Base-by-base conservation (phyloP, 2,888 invertebrate species). In the Camptogramma bilineatum region DNA sequence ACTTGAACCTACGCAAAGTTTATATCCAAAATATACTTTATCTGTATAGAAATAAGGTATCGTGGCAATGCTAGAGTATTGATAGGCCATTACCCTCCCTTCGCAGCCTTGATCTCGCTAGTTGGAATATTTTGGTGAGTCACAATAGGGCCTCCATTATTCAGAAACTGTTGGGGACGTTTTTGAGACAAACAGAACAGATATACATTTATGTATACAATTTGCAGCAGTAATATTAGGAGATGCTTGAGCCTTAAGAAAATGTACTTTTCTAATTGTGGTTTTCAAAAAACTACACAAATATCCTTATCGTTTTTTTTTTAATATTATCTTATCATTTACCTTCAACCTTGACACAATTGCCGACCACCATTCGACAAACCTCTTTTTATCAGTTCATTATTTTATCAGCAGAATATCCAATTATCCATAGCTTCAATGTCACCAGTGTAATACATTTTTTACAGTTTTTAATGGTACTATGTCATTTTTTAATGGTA, bases 81-180 rank as follows among this genome's bases (percentile, higher is more conserved):
- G 79, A 78, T 82, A 86, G 86, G 86, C 81, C 84, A 83, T 82
- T 82, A 81, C 77, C 85, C 84, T 78, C 77, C 79, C 73, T 76
- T 74, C 60, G 76, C 79, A 82, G 73, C 84, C 85, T 86, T 85
- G 85, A 85, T 84, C 81, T 85, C 76, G 64, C 73, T 75, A 70
- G 74, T 77, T 73, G 70, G 75, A 77, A 79, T 78, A 82, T 80
- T 79, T 79, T 62, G 74, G 76, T 81, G 81, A 82, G 71, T 82
- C 83, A 82, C 73, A 67, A 70, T 73, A 69, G 62, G 66, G 60
- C 69, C 13, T 54, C 58, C 65, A 69, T 56, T 44, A 51, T 54
- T 28, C 4, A 50, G 10, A 17, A 13, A 24, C 18, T 31, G 5
- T 13, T n/a, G 18, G 31, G n/a, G 56, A 52, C 34, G n/a, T 19